Conservation (phyloP, 2,797 vertebrate genomes). For the Acanthiza pusilla region DNA sequence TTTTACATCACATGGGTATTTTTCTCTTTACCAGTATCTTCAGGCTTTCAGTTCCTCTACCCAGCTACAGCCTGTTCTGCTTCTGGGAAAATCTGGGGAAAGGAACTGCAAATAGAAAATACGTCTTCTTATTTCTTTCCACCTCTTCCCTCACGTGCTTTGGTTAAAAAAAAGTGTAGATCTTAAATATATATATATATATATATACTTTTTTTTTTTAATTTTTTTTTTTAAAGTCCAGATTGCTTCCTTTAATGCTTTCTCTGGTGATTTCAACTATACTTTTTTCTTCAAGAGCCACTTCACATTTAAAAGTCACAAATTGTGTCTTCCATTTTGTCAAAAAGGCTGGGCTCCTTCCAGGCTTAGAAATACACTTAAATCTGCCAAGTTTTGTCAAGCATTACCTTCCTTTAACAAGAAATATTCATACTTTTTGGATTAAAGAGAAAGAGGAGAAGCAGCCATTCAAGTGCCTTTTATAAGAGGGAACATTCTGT, state of each 20-base stretch:
- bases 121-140: conserved; percentile 1
- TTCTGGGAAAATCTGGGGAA: conserved; percentile 43
- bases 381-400: conserved; percentile 69
- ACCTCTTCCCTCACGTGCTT: not conserved
- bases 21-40: conserved; percentile 32
- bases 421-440: conserved; percentile 45
- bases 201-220: not conserved
- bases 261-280: conserved; percentile 36
- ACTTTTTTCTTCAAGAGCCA: conserved; percentile 22
- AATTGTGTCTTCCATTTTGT: conserved; percentile 66
- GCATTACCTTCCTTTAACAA: conserved; percentile 52
- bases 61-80: conserved; percentile 37
- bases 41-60: conserved; percentile 29
- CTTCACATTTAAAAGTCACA: conserved; percentile 63
- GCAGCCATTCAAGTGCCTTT: conserved; percentile 36
- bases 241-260: conserved; percentile 52
- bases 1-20: not conserved
- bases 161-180: not conserved
- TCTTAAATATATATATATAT: not conserved
- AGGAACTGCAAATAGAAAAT: conserved; percentile 56
- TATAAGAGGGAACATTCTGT: not conserved
- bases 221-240: not conserved
- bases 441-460: conserved; percentile 7
- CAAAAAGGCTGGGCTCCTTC: conserved; percentile 55
- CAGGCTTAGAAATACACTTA: conserved; percentile 62